A percentile compares a stretch with the other conserved stretches of the same genome.
These are phyloP conservation scores for Camarhynchus parvulus DNA, from an alignment of 2,113 vertebrate genomes.

Conservation along the genomic window DNA sequence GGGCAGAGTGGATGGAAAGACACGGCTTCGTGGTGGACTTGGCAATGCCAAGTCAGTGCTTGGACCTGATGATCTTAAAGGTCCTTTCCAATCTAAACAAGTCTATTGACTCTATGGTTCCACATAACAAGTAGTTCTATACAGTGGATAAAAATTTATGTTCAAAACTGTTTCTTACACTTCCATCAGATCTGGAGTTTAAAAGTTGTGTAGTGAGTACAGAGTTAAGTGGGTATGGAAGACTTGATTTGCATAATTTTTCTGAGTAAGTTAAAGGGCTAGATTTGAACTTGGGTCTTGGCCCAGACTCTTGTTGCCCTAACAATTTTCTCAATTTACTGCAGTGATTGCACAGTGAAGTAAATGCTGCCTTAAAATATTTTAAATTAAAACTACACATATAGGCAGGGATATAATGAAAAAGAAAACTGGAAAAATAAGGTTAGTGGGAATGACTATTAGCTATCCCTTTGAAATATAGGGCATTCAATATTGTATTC, in stretches of 20 bases:
- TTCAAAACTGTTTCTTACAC: neutral
- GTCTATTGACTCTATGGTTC: neutral
- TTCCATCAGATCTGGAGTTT: neutral
- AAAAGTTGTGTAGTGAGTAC: neutral
- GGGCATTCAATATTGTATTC: neutral
- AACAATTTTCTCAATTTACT: neutral
- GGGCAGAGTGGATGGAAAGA: neutral
- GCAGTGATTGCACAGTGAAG: neutral
- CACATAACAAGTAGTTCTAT: neutral
- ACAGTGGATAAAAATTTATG: neutral
- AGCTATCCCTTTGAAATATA: neutral
- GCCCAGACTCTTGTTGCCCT: neutral
- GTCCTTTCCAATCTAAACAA: neutral
- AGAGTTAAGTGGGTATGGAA: neutral
- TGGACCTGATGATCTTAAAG: neutral
- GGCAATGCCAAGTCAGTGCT: neutral
- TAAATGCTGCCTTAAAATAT: neutral
- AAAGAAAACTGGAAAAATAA: neutral
- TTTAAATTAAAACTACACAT: neutral
- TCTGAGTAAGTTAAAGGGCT: neutral
- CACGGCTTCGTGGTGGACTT: neutral
- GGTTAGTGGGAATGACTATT: neutral
- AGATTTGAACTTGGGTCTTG: neutral
- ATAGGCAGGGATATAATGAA: neutral
- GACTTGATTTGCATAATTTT: neutral